phyloP scores from a whole-genome alignment of 2,113 vertebrate species.

The Physeter macrocephalus region DNA sequence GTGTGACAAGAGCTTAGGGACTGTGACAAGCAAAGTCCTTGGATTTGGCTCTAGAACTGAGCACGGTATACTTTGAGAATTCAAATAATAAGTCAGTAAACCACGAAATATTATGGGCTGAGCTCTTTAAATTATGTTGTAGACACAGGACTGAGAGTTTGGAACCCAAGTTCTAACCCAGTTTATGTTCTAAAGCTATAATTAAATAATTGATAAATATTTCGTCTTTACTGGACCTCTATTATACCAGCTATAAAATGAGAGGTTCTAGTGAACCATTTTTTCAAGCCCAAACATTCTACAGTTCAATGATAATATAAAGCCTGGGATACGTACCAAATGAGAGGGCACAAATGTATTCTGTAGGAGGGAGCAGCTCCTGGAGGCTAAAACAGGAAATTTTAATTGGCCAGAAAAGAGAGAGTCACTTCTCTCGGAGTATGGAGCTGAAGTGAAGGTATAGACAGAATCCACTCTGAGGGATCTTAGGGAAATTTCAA shows the following conservation, averaged over 20 bases:
- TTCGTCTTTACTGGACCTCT: background rate
- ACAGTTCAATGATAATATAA: background rate
- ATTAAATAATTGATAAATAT: background rate
- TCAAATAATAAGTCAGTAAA: background rate
- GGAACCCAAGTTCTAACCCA: background rate
- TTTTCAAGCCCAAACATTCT: background rate
- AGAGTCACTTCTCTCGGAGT: background rate
- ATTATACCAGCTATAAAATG: background rate
- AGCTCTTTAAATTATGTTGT: background rate
- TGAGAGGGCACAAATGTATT: background rate
- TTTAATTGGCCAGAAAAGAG: background rate
- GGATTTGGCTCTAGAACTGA: background rate
- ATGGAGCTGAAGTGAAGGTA: background rate
- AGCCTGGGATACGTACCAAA: background rate
- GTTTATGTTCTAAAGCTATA: background rate
- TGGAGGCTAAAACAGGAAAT: background rate
- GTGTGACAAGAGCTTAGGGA: background rate
- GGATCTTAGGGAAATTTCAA: background rate
- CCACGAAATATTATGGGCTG: background rate
- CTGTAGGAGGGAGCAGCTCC: background rate
- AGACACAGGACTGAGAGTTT: background rate
- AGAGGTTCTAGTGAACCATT: background rate
- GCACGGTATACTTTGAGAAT: background rate
- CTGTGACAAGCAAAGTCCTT: background rate
- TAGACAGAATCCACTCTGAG: background rate